Conservation (phyloP, 2,113 vertebrate species). For the Gallinago media region DNA sequence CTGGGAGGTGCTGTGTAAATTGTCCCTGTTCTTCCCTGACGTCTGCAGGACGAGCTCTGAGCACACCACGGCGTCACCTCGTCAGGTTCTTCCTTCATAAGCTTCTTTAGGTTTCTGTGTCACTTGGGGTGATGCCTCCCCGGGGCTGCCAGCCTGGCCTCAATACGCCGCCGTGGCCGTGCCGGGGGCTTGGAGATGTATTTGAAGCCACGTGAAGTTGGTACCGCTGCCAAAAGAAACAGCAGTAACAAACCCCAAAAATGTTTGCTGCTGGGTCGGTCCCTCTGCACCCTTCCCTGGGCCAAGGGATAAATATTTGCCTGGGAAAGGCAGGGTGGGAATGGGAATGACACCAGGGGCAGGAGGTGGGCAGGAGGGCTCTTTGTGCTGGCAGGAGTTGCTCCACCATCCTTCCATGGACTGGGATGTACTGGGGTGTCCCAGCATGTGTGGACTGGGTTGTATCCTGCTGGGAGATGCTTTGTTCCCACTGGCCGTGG, state of each 20-base stretch:
- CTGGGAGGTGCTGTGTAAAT: background rate
- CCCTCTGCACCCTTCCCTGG: background rate
- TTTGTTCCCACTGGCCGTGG: rapidly evolving
- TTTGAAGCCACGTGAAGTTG: background rate
- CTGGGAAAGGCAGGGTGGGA: background rate
- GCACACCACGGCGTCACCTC: rapidly evolving
- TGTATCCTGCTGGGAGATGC: background rate
- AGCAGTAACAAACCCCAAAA: background rate
- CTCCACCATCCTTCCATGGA: rapidly evolving
- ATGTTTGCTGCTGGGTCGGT: background rate
- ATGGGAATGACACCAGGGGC: background rate
- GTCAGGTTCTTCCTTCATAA: background rate
- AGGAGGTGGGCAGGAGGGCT: background rate
- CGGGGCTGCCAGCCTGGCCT: background rate
- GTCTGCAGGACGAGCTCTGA: background rate
- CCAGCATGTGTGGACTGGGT: background rate
- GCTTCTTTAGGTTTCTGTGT: background rate
- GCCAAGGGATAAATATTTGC: background rate
- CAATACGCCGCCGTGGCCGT: too few relatives aligned
- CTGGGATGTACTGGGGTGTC: rapidly evolving
- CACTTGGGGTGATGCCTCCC: background rate
- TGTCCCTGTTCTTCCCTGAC: background rate
- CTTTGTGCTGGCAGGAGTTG: background rate
- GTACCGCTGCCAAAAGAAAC: background rate
- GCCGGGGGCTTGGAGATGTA: background rate